Evolutionary conservation across 2,888 invertebrate genomes (phyloP), one percentile per base, ranked within the genome.

Genomic region (Ectobius pallidus): DNA sequence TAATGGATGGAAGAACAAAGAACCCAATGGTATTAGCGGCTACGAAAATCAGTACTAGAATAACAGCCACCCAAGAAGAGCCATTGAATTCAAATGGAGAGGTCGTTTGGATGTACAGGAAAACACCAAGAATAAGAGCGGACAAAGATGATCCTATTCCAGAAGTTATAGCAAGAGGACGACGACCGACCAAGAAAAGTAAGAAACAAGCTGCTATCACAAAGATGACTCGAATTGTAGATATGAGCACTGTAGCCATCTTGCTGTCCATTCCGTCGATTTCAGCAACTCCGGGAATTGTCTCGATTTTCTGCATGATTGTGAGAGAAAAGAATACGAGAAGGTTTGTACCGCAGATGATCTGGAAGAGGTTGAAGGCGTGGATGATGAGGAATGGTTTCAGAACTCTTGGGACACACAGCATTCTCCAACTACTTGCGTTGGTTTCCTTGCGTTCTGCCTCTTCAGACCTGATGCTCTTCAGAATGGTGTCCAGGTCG

Each of bases 271-370:
- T 74, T 25, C 46, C 46, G n/a, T 46, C 46, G 14, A n/a, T n/a
- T n/a, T 46, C 46, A 4, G 46, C 46, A 11, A 27, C 25, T 20
- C 62, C 62, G 34, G 61, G 61, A 34, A 39, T 49, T 22, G 49
- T 68, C 55, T 71, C 69, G 32, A 71, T 61, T 14, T 32, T 20
- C 27, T 61, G 30, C 7, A 92, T 85, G 71, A 93, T 90, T 78
- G 92, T 91, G 0, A 92, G 91, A 0, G 92, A 92, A 80, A 93
- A 93, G 83, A 92, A 93, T 71, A 93, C 91, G 71, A 92, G 88
- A 16, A 93, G 85, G 79, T 91, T 92, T 22, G 92, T 92, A 67
- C 93, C 93, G 4, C 92, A 91, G 52, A 91, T 83, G 77, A 91
- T 89, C 81, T 92, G 92, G 75, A 92, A 85, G 77, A 91, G 82